phyloP scores from a whole-genome alignment of 1,140 invertebrate genomes.

The Aculops lycopersici region DNA sequence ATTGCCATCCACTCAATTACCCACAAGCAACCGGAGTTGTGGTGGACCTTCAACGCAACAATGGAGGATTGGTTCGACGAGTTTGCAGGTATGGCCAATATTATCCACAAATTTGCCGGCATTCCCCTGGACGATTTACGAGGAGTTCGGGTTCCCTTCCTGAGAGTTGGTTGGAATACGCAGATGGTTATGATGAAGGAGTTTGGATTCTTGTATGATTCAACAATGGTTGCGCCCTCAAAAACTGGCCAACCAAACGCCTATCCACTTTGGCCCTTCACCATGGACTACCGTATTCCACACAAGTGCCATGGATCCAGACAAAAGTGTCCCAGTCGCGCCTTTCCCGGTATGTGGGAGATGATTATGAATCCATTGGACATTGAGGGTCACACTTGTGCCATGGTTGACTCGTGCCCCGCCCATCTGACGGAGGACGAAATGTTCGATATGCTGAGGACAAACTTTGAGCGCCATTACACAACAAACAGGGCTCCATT shows the following conservation, averaged over 20 bases:
- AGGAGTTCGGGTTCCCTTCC: constrained; percentile 45
- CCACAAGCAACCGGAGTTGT: constrained; percentile 23
- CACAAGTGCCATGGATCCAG: constrained; percentile 49
- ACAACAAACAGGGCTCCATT: constrained; percentile 61
- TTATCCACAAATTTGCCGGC: constrained; percentile 56
- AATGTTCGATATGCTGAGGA: constrained; percentile 14
- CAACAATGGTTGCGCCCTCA: constrained; percentile 53
- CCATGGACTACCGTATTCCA: constrained; percentile 69
- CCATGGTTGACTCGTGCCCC: constrained; percentile 16
- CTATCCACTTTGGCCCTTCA: constrained; percentile 73
- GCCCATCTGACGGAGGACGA: constrained; percentile 13
- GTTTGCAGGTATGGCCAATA: constrained; percentile 59
- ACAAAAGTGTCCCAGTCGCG: constrained; percentile 31
- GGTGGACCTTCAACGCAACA: constrained; percentile 37
- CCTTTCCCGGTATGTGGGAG: constrained; percentile 58
- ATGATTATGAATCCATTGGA: constrained; percentile 76
- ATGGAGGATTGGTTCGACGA: constrained; percentile 77
- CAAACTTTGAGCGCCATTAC: constrained; percentile 54
- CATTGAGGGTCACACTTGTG: constrained; percentile 45
- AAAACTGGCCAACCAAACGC: constrained; percentile 25
- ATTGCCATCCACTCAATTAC: constrained; percentile 73
- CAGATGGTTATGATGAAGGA: constrained; percentile 87
- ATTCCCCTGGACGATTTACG: constrained; percentile 31
- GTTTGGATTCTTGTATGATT: constrained; percentile 72
- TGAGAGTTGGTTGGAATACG: constrained; percentile 63